Conservation (phyloP, 2,797 vertebrate species). For the Philypnodon macrostomus region DNA sequence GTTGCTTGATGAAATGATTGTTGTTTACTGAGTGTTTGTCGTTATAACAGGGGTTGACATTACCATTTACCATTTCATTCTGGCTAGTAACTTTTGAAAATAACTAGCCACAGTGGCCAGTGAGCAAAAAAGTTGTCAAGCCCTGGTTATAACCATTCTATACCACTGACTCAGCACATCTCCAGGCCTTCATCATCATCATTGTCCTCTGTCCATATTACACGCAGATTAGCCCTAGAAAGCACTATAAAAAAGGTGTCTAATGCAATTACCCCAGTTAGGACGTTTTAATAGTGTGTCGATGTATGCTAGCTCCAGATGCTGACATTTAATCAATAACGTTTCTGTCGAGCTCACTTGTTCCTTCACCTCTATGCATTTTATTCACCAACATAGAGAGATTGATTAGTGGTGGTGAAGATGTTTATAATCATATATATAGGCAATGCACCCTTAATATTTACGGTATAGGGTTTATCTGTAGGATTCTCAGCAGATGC, state of each 20-base stretch:
- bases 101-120: too few relatives aligned
- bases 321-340: slow-evolving; percentile 73
- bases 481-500: slow-evolving; percentile 32
- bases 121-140: too few relatives aligned
- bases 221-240: slow-evolving; percentile 64
- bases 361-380: slow-evolving; percentile 64
- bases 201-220: slow-evolving; percentile 57
- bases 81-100: not conserved
- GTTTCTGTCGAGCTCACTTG: slow-evolving; percentile 63
- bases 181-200: slow-evolving; percentile 18
- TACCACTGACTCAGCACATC: slow-evolving; percentile 51
- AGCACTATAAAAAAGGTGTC: slow-evolving; percentile 68
- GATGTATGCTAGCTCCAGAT: slow-evolving; percentile 49
- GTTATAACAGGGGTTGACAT: too few relatives aligned
- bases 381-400: slow-evolving; percentile 52
- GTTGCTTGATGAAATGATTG: too few relatives aligned
- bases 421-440: slow-evolving; percentile 57
- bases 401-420: slow-evolving; percentile 66
- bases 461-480: slow-evolving; percentile 49
- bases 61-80: not conserved
- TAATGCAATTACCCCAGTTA: slow-evolving; percentile 71
- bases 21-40: too few relatives aligned
- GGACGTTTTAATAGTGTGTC: slow-evolving; percentile 63
- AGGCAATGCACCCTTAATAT: slow-evolving; percentile 48
- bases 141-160: slow-evolving; percentile 23